Evolutionary conservation across 2,797 vertebrate species (phyloP).

Genomic region (Buceros bicornis): DNA sequence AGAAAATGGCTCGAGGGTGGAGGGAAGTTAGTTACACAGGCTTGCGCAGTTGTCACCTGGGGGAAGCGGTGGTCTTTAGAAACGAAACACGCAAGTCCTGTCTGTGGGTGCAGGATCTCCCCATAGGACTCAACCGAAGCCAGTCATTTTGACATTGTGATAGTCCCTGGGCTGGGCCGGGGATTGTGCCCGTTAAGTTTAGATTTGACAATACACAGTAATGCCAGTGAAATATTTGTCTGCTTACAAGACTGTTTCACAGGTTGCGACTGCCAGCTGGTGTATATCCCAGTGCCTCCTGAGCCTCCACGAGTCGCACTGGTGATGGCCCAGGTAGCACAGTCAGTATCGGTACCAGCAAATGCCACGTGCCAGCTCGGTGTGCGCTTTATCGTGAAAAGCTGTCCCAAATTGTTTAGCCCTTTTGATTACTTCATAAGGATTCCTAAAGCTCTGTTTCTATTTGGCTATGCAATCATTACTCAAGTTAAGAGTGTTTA

Average conservation of each 20-base stretch:
- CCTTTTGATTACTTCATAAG: not conserved
- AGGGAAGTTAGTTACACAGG: not conserved
- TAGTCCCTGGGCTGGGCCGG: not conserved
- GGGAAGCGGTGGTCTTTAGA: not conserved
- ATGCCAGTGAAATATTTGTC: not conserved
- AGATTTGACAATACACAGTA: rapidly evolving
- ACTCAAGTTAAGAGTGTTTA: not conserved
- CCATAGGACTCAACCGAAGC: not conserved
- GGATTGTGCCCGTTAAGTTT: not conserved
- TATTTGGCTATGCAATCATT: not conserved
- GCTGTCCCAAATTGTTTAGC: not conserved
- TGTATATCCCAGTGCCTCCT: rapidly evolving
- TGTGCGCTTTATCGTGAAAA: not conserved
- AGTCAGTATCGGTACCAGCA: not conserved
- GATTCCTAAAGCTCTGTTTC: not conserved
- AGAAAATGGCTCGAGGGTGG: rapidly evolving
- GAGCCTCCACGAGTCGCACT: rapidly evolving
- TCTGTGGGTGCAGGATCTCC: not conserved
- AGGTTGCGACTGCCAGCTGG: not conserved
- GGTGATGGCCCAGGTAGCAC: not conserved
- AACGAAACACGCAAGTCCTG: not conserved
- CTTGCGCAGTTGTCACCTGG: not conserved
- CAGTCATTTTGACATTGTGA: not conserved
- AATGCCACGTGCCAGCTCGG: rapidly evolving
- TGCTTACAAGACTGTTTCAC: not conserved